Percentiles rank a stretch among this genome's conserved stretches.
phyloP scores from a whole-genome alignment of 2,888 invertebrate species.

The Cordylochernes scorpioides region DNA sequence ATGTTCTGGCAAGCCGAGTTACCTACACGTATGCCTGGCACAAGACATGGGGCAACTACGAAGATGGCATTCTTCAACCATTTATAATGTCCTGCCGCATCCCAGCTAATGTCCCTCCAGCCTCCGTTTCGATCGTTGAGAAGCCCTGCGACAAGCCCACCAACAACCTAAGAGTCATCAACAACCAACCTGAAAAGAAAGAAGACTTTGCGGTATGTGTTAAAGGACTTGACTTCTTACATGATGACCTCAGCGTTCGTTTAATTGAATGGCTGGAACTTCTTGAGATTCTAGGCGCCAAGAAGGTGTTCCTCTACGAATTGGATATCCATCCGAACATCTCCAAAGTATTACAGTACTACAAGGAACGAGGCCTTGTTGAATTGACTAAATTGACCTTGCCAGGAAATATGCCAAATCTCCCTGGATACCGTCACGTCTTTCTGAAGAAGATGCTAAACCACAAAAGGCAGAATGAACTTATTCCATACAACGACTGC shows the following conservation, averaged over 20 bases:
- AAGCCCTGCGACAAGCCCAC: slow-evolving; percentile 51
- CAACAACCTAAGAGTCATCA: slow-evolving; percentile 54
- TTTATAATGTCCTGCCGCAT: slow-evolving; percentile 67
- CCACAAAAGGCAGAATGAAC: slow-evolving; percentile 41
- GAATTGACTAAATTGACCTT: slow-evolving; percentile 30
- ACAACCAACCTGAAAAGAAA: slow-evolving; percentile 38
- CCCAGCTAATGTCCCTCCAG: slow-evolving; percentile 25
- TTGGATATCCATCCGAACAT: slow-evolving; percentile 63
- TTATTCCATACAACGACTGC: slow-evolving; percentile 49
- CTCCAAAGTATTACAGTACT: slow-evolving; percentile 39
- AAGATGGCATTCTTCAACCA: slow-evolving; percentile 66
- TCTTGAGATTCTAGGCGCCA: slow-evolving; percentile 54
- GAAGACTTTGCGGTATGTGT: slow-evolving; percentile 73
- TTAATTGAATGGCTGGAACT: slow-evolving; percentile 84
- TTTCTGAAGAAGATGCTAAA: slow-evolving; percentile 29
- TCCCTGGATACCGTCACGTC: slow-evolving; percentile 20
- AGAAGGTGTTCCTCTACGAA: slow-evolving; percentile 70
- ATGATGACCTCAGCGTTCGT: slow-evolving; percentile 64
- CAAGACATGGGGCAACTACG: slow-evolving; percentile 76
- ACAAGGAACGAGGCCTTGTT: slow-evolving; percentile 27
- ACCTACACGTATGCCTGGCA: slow-evolving; percentile 83
- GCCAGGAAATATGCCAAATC: slow-evolving; percentile 28
- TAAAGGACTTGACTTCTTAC: slow-evolving; percentile 70
- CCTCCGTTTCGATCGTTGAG: slow-evolving; percentile 59
- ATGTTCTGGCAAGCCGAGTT: too few species aligned